phyloP scores from a whole-genome alignment of 2,888 invertebrate species.

The Cerastis leucographa region DNA sequence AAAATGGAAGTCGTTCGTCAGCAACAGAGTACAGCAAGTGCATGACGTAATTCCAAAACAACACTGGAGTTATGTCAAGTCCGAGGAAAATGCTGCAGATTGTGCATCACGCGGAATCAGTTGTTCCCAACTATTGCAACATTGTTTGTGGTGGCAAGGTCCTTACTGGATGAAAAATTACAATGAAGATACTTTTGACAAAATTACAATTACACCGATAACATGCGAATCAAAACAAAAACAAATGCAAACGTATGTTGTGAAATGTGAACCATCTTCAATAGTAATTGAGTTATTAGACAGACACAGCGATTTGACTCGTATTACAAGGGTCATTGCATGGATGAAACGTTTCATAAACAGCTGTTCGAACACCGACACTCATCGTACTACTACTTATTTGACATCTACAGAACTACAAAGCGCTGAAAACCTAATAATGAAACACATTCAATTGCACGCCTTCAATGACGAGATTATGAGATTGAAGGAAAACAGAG shows the following conservation, averaged over 20 bases:
- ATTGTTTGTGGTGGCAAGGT: too few species aligned
- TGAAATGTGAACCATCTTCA: conserved; percentile 11
- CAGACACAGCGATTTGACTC: too few species aligned
- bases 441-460: conserved; percentile 7
- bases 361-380: not conserved
- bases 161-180: too few species aligned
- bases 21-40: too few species aligned
- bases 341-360: conserved; percentile 4
- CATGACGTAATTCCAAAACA: too few species aligned
- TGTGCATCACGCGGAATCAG: too few species aligned
- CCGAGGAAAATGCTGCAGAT: too few species aligned
- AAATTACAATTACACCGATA: not conserved
- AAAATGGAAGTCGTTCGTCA: too few species aligned
- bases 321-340: conserved; percentile 6
- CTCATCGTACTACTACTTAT: not conserved
- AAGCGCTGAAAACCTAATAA: not conserved
- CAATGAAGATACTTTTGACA: not conserved
- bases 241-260: conserved; percentile 2
- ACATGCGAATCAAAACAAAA: conserved; percentile 22
- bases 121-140: too few species aligned
- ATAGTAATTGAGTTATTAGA: conserved; percentile 14
- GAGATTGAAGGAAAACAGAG: not conserved
- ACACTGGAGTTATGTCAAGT: too few species aligned
- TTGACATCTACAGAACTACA: conserved; percentile 2
- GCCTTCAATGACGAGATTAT: conserved; percentile 10